phyloP scores from a whole-genome alignment of 2,797 vertebrate genomes.

The Hydrophis major region DNA sequence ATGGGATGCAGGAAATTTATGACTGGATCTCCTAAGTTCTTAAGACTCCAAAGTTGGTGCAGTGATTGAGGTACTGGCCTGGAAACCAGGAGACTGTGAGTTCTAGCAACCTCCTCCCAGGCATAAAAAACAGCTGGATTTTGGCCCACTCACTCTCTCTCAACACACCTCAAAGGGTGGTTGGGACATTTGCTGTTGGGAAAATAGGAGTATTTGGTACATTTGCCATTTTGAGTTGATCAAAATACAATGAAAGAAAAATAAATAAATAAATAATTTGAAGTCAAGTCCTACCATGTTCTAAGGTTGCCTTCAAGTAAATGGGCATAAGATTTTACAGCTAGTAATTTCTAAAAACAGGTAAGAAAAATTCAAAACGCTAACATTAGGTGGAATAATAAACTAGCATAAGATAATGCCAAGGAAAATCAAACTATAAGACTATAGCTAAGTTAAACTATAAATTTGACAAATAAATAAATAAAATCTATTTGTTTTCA shows the following conservation, averaged over 20 bases:
- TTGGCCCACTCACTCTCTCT: not conserved
- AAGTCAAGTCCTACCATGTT: not conserved
- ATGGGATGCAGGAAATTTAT: not conserved
- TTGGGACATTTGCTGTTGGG: not conserved
- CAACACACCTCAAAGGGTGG: not conserved
- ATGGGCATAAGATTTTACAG: not conserved
- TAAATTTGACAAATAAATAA: not conserved
- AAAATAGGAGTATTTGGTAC: not conserved
- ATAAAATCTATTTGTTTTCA: not conserved
- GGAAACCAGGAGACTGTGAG: not conserved
- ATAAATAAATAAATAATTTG: not conserved
- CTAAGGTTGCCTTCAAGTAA: not conserved
- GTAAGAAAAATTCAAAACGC: not conserved
- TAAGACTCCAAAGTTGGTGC: no score
- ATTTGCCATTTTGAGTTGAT: not conserved
- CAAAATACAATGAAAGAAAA: not conserved
- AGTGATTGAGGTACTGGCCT: not conserved
- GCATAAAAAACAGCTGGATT: not conserved
- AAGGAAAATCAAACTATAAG: not conserved
- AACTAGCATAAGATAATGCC: not conserved
- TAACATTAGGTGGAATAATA: not conserved
- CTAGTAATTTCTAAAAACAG: not conserved
- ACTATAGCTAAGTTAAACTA: not conserved
- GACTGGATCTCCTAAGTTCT: not conserved
- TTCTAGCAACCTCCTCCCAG: not conserved